phyloP scores from a whole-genome alignment of 2,797 vertebrate species.

The Muscicapa striata region DNA sequence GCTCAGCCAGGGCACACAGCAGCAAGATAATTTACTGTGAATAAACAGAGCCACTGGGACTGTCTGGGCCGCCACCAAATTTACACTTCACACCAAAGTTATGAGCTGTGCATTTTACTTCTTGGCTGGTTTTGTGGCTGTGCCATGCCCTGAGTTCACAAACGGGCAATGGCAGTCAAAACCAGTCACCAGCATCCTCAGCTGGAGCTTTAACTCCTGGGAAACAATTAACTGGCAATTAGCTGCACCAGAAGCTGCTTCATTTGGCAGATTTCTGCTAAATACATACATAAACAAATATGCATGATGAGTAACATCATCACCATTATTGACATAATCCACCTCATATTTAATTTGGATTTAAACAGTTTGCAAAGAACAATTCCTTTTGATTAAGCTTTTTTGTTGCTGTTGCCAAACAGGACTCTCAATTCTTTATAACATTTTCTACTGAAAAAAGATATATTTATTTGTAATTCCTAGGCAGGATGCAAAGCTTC shows the following conservation, averaged over 20 bases:
- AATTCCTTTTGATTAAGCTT: neutral
- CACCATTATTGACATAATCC: neutral
- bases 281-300: neutral
- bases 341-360: neutral
- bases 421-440: neutral
- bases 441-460: neutral
- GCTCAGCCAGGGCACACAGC: neutral
- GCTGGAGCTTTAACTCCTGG: neutral
- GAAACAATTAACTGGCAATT: neutral
- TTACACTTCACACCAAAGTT: neutral
- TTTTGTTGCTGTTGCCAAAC: neutral
- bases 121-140: neutral
- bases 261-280: neutral
- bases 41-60: neutral
- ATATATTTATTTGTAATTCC: neutral
- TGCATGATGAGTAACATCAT: neutral
- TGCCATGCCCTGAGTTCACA: neutral
- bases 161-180: neutral
- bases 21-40: neutral
- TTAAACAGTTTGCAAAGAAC: neutral
- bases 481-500: neutral
- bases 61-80: neutral
- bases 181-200: neutral
- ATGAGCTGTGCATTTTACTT: rapidly evolving
- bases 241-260: neutral